Evolutionary conservation across 2,797 vertebrate species (phyloP).

Genomic region (Rhadinocentrus ornatus): DNA sequence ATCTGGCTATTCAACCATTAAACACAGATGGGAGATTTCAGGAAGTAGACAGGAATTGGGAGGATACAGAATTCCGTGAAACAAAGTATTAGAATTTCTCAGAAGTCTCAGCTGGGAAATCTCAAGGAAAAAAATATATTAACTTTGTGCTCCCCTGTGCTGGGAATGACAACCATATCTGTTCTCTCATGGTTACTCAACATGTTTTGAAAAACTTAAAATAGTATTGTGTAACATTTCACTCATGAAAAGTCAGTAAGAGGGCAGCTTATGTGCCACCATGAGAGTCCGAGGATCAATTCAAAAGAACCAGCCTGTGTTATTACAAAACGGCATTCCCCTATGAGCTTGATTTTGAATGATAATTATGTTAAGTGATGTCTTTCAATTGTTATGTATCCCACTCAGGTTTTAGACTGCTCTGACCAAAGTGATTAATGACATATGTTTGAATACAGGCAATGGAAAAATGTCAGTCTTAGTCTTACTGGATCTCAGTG

Average conservation of each 20-base stretch:
- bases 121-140: neutral
- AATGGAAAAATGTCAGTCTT: too few relatives aligned
- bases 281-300: neutral
- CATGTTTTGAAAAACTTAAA: slow-evolving; percentile 10
- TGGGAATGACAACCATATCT: neutral
- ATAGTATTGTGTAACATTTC: slow-evolving; percentile 11
- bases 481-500: too few relatives aligned
- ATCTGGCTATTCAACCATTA: slow-evolving; percentile 9
- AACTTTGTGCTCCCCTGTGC: neutral
- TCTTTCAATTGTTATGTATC: too few relatives aligned
- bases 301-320: too few relatives aligned
- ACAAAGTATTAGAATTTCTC: neutral
- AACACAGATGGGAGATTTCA: slow-evolving; percentile 29
- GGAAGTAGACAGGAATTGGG: slow-evolving; percentile 28
- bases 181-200: slow-evolving; percentile 12
- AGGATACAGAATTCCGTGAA: slow-evolving; percentile 6
- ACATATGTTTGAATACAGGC: too few relatives aligned
- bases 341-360: too few relatives aligned
- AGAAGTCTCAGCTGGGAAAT: neutral
- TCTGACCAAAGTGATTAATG: too few relatives aligned
- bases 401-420: too few relatives aligned
- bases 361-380: too few relatives aligned
- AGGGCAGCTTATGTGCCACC: neutral
- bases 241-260: slow-evolving; percentile 13
- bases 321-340: neutral